phyloP scores from a whole-genome alignment of 1,140 invertebrate species.

The Mesaphorura yosii region DNA sequence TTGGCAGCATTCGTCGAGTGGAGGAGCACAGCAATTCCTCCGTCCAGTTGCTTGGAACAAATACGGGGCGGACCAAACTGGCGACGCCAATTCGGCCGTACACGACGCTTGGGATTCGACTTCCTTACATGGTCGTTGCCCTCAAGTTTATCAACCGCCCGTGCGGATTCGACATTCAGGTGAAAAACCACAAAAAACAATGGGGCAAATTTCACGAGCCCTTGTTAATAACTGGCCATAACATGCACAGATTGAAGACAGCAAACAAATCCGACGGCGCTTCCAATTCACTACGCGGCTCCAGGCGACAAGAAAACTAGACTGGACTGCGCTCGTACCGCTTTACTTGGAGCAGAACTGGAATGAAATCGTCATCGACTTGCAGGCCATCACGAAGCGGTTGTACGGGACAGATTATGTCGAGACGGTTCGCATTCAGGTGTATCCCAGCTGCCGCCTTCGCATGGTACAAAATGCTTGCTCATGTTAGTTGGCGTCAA shows the following conservation, averaged over 20 bases:
- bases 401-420: constrained; percentile 18
- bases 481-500: background rate
- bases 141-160: constrained; percentile 55
- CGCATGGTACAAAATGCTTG: constrained; percentile 30
- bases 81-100: constrained; percentile 49
- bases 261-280: too few relatives aligned
- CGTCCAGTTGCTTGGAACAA: background rate
- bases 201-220: constrained; percentile 5
- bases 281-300: too few relatives aligned
- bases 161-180: constrained; percentile 52
- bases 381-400: constrained; percentile 7
- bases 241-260: too few relatives aligned
- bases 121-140: constrained; percentile 52
- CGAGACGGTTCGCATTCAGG: constrained; percentile 14
- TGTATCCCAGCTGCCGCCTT: constrained; percentile 35
- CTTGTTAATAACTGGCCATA: too few relatives aligned
- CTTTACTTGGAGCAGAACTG: constrained; percentile 16
- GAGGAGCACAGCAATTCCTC: background rate
- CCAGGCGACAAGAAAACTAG: too few relatives aligned
- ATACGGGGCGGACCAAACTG: too few relatives aligned
- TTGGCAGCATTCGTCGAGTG: background rate
- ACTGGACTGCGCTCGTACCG: too few relatives aligned
- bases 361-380: constrained; percentile 16
- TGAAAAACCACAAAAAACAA: constrained; percentile 26
- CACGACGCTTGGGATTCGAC: constrained; percentile 50